phyloP scores from a whole-genome alignment of 2,113 vertebrate genomes.

The Coturnix japonica region DNA sequence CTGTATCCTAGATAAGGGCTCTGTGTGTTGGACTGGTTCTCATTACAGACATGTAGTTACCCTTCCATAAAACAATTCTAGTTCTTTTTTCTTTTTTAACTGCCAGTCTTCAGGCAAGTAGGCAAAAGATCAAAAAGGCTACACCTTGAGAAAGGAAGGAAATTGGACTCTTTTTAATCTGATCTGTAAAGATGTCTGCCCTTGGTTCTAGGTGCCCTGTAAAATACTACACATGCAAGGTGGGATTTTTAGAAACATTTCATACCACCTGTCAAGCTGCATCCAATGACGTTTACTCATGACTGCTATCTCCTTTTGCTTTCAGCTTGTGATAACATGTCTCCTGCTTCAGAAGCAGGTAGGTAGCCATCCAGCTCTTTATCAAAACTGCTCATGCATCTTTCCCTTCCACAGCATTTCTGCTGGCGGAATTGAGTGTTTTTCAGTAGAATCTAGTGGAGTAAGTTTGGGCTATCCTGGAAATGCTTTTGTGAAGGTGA shows the following conservation, averaged over 20 bases:
- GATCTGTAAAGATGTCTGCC: background rate
- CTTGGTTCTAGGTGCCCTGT: background rate
- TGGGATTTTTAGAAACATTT: background rate
- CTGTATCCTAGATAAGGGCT: background rate
- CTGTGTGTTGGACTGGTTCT: background rate
- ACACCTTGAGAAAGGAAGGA: conserved; percentile 6
- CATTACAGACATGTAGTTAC: background rate
- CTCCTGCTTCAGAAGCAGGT: background rate
- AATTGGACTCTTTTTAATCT: background rate
- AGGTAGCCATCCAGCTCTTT: background rate
- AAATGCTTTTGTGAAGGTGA: background rate
- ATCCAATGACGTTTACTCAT: background rate
- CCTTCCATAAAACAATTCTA: conserved; percentile 5
- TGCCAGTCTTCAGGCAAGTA: conserved; percentile 36
- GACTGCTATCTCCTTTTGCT: background rate
- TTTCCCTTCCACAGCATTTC: background rate
- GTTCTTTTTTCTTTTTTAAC: background rate
- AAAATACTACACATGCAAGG: background rate
- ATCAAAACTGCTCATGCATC: background rate
- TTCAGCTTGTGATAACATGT: background rate
- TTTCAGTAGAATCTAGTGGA: background rate
- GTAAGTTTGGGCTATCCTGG: background rate
- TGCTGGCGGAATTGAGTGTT: background rate
- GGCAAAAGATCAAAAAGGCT: conserved; percentile 20
- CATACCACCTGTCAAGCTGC: background rate